Evolutionary conservation across 1,140 invertebrate species (phyloP), one percentile per base, ranked within the genome.

Genomic region (Ceratina australensis): DNA sequence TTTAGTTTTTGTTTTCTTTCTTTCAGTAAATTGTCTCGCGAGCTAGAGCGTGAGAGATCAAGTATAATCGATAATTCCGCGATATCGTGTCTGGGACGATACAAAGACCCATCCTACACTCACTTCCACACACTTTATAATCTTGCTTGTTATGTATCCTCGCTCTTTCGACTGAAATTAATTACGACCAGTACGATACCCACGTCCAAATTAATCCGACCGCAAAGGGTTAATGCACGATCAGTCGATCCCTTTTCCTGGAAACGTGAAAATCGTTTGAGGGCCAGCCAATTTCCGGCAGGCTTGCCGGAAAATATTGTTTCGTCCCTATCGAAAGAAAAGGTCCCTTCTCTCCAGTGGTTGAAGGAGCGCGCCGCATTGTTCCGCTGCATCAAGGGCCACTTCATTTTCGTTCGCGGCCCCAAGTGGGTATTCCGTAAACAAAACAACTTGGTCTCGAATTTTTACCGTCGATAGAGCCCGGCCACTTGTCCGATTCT

Each of bases 401-500:
- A 28, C 52, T 68, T 61, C 56, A 28, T 60, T 76, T 60, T 68
- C 26, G 73, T 33, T 33, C 33, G 64, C 0, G 20, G 8, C 20
- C 15, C 52, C n/a, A 26, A 63, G 59, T 20, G 33, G 42, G 56
- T n/a, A 16, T 68, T 60, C 15, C 15, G 13, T 0, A 42, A 28
- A 66, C 26, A 69, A 69, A 77, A 77, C 57, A 77, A 52, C 42
- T 50, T 33, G 42, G 52, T 68, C 52, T 50, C 42, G 64, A 33
- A 24, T 28, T 60, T 65, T 61, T 10, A 33, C 42, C 26, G 56
- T 59, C 74, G 66, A 71, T 69, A 24, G 26, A 33, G 5, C 42
- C 1, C 24, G 61, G 26, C 73, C 73, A 76, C 73, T 77, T 52
- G 47, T 47, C 33, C 47, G 65, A 60, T 69, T 76, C 73, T 50